A percentile compares a stretch with the other conserved stretches of the same genome.
These are phyloP conservation scores for Myotis yumanensis DNA, from an alignment of 2,113 vertebrate genomes.

Conservation along the genomic window DNA sequence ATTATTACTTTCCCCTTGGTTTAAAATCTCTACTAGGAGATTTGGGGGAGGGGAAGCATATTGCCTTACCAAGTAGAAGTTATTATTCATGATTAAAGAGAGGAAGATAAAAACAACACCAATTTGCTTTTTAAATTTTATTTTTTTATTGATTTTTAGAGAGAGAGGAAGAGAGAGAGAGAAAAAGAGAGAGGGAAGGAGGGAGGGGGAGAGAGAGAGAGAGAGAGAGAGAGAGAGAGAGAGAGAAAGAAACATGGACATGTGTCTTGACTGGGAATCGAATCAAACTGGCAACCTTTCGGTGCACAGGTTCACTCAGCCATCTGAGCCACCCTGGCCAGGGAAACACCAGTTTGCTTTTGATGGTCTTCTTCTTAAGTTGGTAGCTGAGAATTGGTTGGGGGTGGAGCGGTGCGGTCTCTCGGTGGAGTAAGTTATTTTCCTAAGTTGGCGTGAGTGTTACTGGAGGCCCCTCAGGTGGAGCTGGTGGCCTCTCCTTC, in stretches of 20 bases:
- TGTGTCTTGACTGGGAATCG: too few relatives aligned
- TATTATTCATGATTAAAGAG: not conserved
- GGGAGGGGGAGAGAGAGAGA: too few relatives aligned
- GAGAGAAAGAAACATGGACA: not conserved
- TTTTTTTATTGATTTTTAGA: too few relatives aligned
- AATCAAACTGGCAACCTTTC: not conserved
- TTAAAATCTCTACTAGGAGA: not conserved
- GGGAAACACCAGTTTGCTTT: not conserved
- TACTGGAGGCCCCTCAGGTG: not conserved
- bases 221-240: not conserved
- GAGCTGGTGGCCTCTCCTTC: not conserved
- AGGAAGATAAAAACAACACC: not conserved
- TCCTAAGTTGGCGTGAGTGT: not conserved
- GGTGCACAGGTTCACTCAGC: not conserved
- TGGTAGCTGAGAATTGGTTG: not conserved
- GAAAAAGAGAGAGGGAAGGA: too few relatives aligned
- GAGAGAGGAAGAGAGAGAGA: too few relatives aligned
- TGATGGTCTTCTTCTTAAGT: not conserved
- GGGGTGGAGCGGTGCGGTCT: not conserved
- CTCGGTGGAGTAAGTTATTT: not conserved
- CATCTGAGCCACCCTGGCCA: not conserved
- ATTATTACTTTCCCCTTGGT: not conserved
- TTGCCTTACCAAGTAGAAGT: not conserved
- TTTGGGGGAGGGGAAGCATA: not conserved
- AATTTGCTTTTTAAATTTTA: not conserved